Base-by-base conservation (phyloP, 2,888 invertebrate genomes). In the Polia nebulosa region DNA sequence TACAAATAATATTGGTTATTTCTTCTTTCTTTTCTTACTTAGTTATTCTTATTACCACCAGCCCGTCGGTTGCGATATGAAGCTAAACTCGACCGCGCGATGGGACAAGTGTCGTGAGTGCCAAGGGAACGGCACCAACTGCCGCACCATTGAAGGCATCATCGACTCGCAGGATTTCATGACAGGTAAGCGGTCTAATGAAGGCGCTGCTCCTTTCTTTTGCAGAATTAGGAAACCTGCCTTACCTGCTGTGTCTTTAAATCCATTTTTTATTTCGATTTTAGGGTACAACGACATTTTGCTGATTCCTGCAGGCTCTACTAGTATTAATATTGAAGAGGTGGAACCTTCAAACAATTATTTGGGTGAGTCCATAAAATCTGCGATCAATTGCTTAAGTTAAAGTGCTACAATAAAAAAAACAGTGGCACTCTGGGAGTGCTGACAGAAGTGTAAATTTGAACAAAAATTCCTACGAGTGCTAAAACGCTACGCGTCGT, bases 41-140 rank as follows among this genome's bases (percentile, higher is more conserved):
- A n/a, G n/a, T n/a, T n/a, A n/a, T n/a, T n/a, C n/a, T n/a, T n/a
- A n/a, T n/a, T n/a, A n/a, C n/a, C n/a, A n/a, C n/a, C n/a, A 98
- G 98, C 97, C 98, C 11, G 98, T 99, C 49, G 99, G 99, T 66
- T 99, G 99, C 91, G 99, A 99, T 93, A 97, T 97, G 97, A 97
- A 98, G 97, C 95, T 99, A 85, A 99, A 99, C 15, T 99, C 99
- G 7, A 95, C 96, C 63, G 97, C 97, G 13, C 96, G 97, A 82
- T 99, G 99, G 93, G 99, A 99, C 93, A 97, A 98, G 84, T 99
- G 99, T 89, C 96, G 99, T 45, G 97, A 97, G 85, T 99, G 99
- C 89, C 98, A 98, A n/a, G 99, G 99, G 0, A 98, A 99, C 91
- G 98, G 98, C 13, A 97, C 97, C 70, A 97, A 97, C 82, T 99